These are phyloP conservation scores for Papilio aristodemus DNA, from an alignment of 1,140 invertebrate genomes.

Conservation along the genomic window DNA sequence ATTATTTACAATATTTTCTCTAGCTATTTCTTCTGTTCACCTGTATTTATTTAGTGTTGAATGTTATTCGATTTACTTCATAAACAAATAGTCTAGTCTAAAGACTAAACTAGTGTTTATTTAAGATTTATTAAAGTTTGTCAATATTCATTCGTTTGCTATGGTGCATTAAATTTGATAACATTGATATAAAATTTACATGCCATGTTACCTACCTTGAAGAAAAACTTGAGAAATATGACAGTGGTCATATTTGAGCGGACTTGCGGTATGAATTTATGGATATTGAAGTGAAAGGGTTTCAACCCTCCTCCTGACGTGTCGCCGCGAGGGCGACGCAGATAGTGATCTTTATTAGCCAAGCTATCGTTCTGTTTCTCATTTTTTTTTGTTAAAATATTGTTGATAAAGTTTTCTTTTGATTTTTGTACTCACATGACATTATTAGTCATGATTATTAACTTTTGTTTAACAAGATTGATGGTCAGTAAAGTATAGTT, in stretches of 20 bases:
- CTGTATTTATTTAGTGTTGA: neutral
- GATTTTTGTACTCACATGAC: constrained; percentile 6
- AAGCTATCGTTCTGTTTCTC: constrained; percentile 27
- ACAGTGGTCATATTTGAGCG: neutral
- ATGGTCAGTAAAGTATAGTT: neutral
- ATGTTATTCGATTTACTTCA: neutral
- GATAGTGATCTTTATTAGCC: constrained; percentile 32
- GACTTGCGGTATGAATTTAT: constrained; percentile 24
- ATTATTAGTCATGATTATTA: constrained; percentile 16
- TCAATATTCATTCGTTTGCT: too few species aligned
- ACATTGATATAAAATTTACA: neutral
- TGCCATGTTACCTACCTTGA: neutral
- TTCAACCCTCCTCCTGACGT: constrained; percentile 29
- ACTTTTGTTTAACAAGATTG: too few species aligned
- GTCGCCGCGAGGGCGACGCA: constrained; percentile 28
- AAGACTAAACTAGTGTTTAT: too few species aligned
- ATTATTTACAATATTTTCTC: constrained; percentile 32
- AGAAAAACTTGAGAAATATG: constrained; percentile 6
- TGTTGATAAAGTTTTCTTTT: neutral
- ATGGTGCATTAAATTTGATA: too few species aligned
- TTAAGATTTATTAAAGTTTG: too few species aligned
- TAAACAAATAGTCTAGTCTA: neutral
- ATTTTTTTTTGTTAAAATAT: constrained; percentile 18
- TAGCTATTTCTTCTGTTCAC: neutral
- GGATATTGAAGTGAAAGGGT: constrained; percentile 31